Evolutionary conservation across 37 sponge, comb jelly and placozoan genomes (phyloP), one percentile per base, ranked within the genome.

Genomic region (Beroe ovata): DNA sequence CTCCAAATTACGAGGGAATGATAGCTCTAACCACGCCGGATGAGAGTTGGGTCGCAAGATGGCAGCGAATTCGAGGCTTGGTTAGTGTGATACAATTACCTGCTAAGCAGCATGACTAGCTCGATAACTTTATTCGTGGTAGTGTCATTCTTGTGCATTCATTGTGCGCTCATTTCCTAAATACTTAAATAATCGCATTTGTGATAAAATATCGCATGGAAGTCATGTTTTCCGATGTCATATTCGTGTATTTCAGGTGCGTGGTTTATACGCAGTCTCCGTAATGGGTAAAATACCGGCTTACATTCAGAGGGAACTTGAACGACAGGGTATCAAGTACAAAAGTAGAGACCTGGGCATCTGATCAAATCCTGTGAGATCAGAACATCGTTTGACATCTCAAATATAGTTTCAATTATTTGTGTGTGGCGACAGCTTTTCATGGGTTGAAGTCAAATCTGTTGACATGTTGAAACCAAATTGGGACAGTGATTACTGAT

Each of bases 1-100:
- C 84, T 77, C 84, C 84, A 6, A 77, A 77, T 54, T 77, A 77
- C 28, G 84, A 77, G 84, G 84, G 84, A 0, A 77, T 77, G 84
- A 77, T 77, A 77, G 35, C 84, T 41, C 84, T 77, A n/a, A 77
- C 84, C 33, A 77, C 26, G 4, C 84, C 84, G 21, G 84, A 77
- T 40, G 84, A 77, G n/a, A 77, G 84, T 19, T 77, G 84, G 84
- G 84, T 77, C 20, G 84, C 84, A 22, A 8, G 47, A 14, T 77
- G 84, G 84, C 84, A 77, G 84, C 22, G 84, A 0, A 77, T 77
- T n/a, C 3, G 84, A 3, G 84, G 84, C 2, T 54, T 77, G 4
- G 84, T 77, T 2, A 77, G 84, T 77, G 20, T 6, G 11, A 23
- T n/a, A n/a, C n/a, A n/a, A 11, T 19, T 58, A 58, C 59, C 18